Percentiles rank a stretch among this genome's conserved stretches.
Conservation (phyloP, 2,113 vertebrate species). For the Petromus typicus region DNA sequence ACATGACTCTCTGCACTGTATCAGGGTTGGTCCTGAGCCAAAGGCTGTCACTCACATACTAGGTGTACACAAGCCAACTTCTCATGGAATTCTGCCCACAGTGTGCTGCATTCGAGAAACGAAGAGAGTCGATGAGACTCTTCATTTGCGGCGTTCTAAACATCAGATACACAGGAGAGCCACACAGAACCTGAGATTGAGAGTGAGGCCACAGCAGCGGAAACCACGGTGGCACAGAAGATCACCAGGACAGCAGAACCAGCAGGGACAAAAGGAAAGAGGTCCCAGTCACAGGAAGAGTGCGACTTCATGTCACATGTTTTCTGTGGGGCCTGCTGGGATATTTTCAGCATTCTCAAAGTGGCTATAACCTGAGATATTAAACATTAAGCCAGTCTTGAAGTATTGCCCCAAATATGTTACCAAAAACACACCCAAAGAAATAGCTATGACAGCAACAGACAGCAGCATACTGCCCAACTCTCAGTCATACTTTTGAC, state of each 20-base stretch:
- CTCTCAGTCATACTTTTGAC: constrained; percentile 28
- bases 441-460: neutral
- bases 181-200: constrained; percentile 5
- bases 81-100: neutral
- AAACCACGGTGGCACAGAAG: neutral
- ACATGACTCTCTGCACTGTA: neutral
- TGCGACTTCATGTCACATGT: neutral
- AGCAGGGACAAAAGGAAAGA: neutral
- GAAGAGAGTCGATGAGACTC: neutral
- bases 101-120: neutral
- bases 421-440: constrained; percentile 22
- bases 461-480: neutral
- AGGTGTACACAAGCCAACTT: neutral
- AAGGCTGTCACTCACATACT: neutral
- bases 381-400: neutral
- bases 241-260: neutral
- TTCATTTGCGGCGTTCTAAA: neutral
- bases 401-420: constrained; percentile 11
- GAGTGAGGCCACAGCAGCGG: neutral
- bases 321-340: neutral
- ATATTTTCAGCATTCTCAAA: constrained; percentile 30
- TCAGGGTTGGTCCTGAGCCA: neutral
- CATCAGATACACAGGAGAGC: neutral
- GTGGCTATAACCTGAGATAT: constrained; percentile 17
- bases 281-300: neutral